Percentiles rank a stretch among this genome's conserved stretches.
These are phyloP conservation scores for Andrena chrysosceles DNA, from an alignment of 2,888 invertebrate genomes.

Conservation along the genomic window DNA sequence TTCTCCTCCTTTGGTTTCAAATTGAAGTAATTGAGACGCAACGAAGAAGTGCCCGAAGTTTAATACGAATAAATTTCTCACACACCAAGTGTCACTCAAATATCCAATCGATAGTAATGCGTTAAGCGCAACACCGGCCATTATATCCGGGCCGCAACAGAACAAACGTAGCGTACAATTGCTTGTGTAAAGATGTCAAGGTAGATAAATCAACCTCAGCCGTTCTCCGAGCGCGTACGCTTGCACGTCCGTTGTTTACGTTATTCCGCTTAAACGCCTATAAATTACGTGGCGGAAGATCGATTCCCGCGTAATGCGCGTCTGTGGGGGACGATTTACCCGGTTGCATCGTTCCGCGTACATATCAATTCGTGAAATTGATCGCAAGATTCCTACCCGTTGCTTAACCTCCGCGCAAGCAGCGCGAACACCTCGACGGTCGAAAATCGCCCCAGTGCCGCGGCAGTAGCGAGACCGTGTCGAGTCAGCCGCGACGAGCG, in stretches of 20 bases:
- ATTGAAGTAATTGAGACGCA: too few relatives aligned
- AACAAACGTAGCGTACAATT: slow-evolving; percentile 32
- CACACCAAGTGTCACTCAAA: too few relatives aligned
- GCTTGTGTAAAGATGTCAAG: slow-evolving; percentile 9
- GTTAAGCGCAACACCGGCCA: not conserved
- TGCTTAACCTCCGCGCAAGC: not conserved
- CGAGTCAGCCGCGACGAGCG: slow-evolving; percentile 54
- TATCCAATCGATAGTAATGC: not conserved
- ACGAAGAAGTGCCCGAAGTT: too few relatives aligned
- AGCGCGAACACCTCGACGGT: not conserved
- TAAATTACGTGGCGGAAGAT: slow-evolving; percentile 53
- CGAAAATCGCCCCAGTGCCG: slow-evolving; percentile 9
- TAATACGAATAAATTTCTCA: too few relatives aligned
- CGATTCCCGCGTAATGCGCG: slow-evolving; percentile 45
- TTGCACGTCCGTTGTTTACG: slow-evolving; percentile 40
- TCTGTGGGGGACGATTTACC: slow-evolving; percentile 20
- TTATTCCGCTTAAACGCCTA: slow-evolving; percentile 52
- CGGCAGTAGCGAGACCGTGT: slow-evolving; percentile 60
- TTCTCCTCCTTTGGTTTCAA: too few relatives aligned
- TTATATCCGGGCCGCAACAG: not conserved
- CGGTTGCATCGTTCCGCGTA: not conserved
- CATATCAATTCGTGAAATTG: slow-evolving; percentile 13
- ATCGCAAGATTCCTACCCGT: slow-evolving; percentile 9
- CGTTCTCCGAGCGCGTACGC: not conserved
- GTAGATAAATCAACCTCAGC: slow-evolving; percentile 9